phyloP scores from a whole-genome alignment of 2,113 vertebrate species.

The Lophura nycthemera region DNA sequence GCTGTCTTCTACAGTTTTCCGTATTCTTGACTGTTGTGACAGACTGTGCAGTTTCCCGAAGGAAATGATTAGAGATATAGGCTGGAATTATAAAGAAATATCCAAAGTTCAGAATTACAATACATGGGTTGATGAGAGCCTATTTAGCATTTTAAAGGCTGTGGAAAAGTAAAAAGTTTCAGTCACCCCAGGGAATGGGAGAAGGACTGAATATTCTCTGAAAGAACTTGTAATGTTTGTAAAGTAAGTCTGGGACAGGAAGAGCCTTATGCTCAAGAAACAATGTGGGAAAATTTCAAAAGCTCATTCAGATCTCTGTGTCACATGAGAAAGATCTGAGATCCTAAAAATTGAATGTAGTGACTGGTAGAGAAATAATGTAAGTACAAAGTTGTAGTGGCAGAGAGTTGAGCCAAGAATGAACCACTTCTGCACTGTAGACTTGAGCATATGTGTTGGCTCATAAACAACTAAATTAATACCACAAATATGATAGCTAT shows the following conservation, averaged over 20 bases:
- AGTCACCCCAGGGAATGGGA: background rate
- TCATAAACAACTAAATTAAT: background rate
- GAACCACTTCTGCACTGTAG: background rate
- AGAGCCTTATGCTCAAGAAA: background rate
- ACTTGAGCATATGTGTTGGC: background rate
- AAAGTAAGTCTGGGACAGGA: background rate
- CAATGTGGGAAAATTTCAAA: background rate
- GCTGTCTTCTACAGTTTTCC: background rate
- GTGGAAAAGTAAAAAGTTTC: background rate
- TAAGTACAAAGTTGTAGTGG: background rate
- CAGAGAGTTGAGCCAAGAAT: background rate
- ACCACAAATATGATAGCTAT: background rate
- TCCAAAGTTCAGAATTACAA: background rate
- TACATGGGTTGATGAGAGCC: background rate
- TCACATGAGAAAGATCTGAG: background rate
- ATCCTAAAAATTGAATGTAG: background rate
- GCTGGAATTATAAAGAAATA: background rate
- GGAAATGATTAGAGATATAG: background rate
- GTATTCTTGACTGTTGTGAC: background rate
- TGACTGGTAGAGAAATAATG: background rate
- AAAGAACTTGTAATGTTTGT: background rate
- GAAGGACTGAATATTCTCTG: background rate
- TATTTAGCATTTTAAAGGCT: constrained; percentile 4
- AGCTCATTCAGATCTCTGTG: background rate
- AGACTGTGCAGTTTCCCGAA: background rate